Percentiles rank a stretch among this genome's conserved stretches.
These are phyloP conservation scores for Limnephilus lunatus DNA, from an alignment of 2,888 invertebrate genomes.

Conservation along the genomic window DNA sequence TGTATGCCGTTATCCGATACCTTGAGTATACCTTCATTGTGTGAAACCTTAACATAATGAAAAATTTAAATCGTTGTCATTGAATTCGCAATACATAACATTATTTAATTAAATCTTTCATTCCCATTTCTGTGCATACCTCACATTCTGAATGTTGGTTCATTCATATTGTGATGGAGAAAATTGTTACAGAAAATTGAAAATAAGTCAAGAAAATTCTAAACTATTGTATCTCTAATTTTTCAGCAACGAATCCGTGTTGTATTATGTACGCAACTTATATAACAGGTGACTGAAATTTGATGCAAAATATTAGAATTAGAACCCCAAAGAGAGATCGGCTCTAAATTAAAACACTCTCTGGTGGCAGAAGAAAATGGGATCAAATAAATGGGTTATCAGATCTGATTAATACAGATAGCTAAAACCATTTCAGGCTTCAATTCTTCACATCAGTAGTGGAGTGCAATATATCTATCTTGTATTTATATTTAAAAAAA, in stretches of 20 bases:
- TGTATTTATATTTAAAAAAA: too few relatives aligned
- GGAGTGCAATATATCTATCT: too few relatives aligned
- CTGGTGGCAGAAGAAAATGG: too few relatives aligned
- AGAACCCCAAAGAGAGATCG: too few relatives aligned
- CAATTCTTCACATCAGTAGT: too few relatives aligned
- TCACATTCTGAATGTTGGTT: slow-evolving; percentile 19
- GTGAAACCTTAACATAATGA: neutral
- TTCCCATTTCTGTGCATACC: slow-evolving; percentile 31
- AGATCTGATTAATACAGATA: too few relatives aligned
- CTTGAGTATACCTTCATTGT: neutral
- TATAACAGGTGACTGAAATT: too few relatives aligned
- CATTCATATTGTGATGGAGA: neutral
- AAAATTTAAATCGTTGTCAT: neutral
- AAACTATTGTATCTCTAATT: neutral
- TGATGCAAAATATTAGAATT: too few relatives aligned
- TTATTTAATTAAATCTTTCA: neutral
- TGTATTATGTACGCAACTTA: neutral
- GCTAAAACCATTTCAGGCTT: too few relatives aligned
- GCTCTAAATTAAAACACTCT: too few relatives aligned
- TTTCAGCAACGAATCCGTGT: neutral
- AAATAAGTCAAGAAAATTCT: neutral
- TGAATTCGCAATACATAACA: neutral
- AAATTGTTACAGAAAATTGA: neutral
- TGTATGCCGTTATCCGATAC: neutral
- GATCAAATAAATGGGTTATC: too few relatives aligned